Conservation (phyloP, 2,113 vertebrate genomes). For the Stomatorhinus ivindoensis region DNA sequence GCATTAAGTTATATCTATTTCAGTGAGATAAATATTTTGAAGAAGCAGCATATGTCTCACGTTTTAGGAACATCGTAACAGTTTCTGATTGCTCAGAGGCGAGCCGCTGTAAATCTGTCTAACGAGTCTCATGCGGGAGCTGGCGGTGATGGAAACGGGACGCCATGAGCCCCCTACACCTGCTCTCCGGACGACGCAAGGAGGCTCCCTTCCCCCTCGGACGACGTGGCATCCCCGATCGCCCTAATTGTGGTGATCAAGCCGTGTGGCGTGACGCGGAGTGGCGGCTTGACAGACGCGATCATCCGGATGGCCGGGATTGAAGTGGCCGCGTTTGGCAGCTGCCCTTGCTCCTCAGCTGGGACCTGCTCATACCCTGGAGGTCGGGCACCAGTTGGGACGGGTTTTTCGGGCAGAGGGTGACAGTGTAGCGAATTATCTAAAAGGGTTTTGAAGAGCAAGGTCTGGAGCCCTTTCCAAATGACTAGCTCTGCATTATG, state of each 20-base stretch:
- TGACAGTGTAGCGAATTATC: conserved; percentile 45
- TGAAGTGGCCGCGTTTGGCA: conserved; percentile 64
- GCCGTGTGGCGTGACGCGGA: conserved; percentile 49
- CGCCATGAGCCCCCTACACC: conserved; percentile 18
- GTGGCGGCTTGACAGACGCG: conserved; percentile 69
- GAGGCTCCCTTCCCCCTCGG: neutral
- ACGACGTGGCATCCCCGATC: conserved; percentile 31
- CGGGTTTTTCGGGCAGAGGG: conserved; percentile 28
- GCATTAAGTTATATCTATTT: neutral
- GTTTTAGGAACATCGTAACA: neutral
- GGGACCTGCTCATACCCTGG: conserved; percentile 49
- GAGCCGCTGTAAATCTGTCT: neutral
- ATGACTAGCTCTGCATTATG: conserved; percentile 53
- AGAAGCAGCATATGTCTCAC: neutral
- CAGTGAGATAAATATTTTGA: neutral
- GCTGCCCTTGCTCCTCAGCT: conserved; percentile 63
- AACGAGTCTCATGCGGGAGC: neutral
- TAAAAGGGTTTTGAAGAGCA: conserved; percentile 56
- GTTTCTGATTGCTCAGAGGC: neutral
- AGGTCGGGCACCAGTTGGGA: conserved; percentile 43
- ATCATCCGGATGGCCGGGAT: conserved; percentile 60
- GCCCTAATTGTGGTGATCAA: conserved; percentile 63
- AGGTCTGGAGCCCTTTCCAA: conserved; percentile 61
- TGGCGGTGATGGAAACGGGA: neutral
- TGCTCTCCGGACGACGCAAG: conserved; percentile 19